Evolutionary conservation across 2,888 invertebrate species (phyloP).

Genomic region (Acanthococcus lagerstroemiae): DNA sequence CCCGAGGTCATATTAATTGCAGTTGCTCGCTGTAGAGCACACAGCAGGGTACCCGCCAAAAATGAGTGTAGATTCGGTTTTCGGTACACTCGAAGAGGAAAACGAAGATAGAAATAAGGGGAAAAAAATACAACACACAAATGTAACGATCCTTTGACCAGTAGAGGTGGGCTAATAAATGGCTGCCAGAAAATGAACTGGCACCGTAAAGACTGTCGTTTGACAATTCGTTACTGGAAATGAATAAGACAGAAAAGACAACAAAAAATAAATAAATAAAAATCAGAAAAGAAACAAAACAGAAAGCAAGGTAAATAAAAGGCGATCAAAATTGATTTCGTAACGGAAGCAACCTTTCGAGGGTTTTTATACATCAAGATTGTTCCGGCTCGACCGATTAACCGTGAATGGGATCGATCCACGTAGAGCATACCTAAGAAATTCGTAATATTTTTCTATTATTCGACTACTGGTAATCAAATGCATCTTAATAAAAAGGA

Average conservation of each 20-base stretch:
- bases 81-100: neutral
- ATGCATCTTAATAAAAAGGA: too few species aligned
- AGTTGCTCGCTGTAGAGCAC: conserved; percentile 17
- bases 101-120: neutral
- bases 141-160: conserved; percentile 24
- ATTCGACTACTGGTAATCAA: too few species aligned
- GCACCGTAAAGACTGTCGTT: conserved; percentile 20
- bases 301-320: neutral
- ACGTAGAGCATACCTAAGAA: too few species aligned
- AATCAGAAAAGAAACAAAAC: neutral
- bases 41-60: conserved; percentile 6
- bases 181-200: conserved; percentile 17
- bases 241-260: neutral
- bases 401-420: too few species aligned
- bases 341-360: neutral
- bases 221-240: conserved; percentile 9
- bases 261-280: neutral
- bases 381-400: too few species aligned
- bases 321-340: neutral
- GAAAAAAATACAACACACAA: conserved; percentile 19
- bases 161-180: conserved; percentile 19
- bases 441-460: too few species aligned
- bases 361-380: too few species aligned
- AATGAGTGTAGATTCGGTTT: neutral
- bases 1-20: conserved; percentile 20